Conservation (phyloP, 2,113 vertebrate genomes). For the Columba janthina region DNA sequence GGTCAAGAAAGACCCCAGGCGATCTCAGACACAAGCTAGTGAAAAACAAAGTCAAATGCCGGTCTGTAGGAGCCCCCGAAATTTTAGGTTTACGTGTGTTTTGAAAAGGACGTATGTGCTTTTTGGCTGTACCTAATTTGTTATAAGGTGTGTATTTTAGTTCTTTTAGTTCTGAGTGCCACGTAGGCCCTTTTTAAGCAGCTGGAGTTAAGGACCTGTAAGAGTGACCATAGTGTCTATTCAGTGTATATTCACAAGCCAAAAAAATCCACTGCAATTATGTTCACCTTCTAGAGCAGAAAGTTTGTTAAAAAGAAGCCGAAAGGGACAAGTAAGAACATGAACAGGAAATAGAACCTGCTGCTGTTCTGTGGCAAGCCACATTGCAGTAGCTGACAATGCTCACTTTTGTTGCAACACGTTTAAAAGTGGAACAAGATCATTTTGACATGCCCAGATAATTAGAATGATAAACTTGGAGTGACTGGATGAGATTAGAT, state of each 20-base stretch:
- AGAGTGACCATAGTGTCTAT: not conserved
- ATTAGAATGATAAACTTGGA: not conserved
- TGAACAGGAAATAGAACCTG: not conserved
- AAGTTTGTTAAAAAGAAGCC: not conserved
- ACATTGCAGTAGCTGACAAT: not conserved
- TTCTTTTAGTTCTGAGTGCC: not conserved
- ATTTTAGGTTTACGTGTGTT: not conserved
- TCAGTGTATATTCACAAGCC: not conserved
- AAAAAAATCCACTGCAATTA: not conserved
- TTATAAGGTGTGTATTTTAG: not conserved
- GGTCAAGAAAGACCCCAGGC: not conserved
- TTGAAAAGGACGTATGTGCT: accelerated
- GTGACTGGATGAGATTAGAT: not conserved
- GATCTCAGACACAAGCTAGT: accelerated
- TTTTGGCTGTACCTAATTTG: not conserved
- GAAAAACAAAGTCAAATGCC: not conserved
- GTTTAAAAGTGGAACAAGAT: not conserved
- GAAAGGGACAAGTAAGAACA: not conserved
- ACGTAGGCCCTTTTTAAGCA: not conserved
- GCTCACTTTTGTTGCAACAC: not conserved
- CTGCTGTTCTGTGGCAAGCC: not conserved
- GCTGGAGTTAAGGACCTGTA: not conserved
- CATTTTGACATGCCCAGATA: not conserved
- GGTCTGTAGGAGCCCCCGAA: not conserved
- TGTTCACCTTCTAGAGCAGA: not conserved